Base-by-base conservation (phyloP, 2,797 vertebrate species). In the Karalla daura region DNA sequence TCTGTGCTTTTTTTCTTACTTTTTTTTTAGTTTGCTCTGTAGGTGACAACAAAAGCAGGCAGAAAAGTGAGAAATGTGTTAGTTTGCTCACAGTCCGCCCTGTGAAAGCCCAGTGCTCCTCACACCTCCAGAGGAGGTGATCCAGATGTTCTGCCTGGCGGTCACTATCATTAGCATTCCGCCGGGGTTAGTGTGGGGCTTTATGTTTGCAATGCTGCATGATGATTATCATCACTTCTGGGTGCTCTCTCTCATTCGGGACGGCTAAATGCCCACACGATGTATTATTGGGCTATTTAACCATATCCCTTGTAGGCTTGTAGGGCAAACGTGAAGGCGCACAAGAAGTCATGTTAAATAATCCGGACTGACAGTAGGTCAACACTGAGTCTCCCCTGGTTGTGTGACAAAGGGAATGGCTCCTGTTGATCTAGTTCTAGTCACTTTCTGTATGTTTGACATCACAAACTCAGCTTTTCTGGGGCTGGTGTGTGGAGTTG, bases 131-230 rank as follows among this genome's bases (percentile, higher is more conserved):
- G 70, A 81, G 61, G 70, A 76, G 66, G 56, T 63, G 70, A 78
- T 63, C 60, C 94, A 94, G 93, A 91, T 94, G 93, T 94, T 94
- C 82, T 75, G 49, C 54, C 47, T 68, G 84, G 62, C 70, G 71
- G 83, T 90, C 88, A 91, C 91, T 92, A 84, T 93, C 86, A 94
- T 93, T 93, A 93, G 89, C 89, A 92, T 91, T 92, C 91, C 88
- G 66, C 47, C 78, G 53, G 62, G 54, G 74, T 83, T 86, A 73
- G 70, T 83, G 83, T 59, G 47, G 18, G 73, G 36, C 76, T 78
- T 55, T 11, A 23, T 51, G 68, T 81, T 84, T 79, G 79, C 70
- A 58, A 40, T 45, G 66, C 70, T 12, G 40, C 73, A 46, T 82
- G 76, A 86, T 87, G 76, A 83, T 89, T 76, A 80, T 88, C 73